Conservation (phyloP, 2,797 vertebrate species). For the Spondyliosoma cantharus region DNA sequence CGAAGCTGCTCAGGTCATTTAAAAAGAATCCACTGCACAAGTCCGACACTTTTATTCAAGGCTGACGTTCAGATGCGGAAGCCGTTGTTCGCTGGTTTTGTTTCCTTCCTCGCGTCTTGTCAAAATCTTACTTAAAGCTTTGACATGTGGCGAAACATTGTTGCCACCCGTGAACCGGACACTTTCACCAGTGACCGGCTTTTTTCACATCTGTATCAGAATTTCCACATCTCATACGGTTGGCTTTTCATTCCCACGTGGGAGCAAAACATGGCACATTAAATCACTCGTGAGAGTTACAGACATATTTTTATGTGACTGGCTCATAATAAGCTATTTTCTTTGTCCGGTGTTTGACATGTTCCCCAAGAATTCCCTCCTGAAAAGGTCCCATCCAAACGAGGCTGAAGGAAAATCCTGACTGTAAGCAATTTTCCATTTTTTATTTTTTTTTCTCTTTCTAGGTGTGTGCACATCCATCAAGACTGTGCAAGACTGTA, state of each 20-base stretch:
- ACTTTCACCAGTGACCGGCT: no score
- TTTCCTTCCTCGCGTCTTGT: background rate
- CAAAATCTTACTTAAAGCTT: no score
- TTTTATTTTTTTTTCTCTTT: background rate
- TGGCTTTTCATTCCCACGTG: no score
- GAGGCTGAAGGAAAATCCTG: background rate
- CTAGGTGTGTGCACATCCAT: slow-evolving; percentile 44
- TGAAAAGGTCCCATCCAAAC: background rate
- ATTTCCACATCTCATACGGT: no score
- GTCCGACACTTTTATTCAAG: background rate
- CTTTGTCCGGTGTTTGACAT: background rate
- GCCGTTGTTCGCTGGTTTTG: background rate
- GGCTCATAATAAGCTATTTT: background rate
- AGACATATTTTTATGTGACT: no score
- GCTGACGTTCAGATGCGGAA: background rate
- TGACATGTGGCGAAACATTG: no score
- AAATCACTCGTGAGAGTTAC: no score
- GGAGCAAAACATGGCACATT: no score
- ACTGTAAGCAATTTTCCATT: background rate
- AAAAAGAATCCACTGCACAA: background rate
- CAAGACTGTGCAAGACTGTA: slow-evolving; percentile 18
- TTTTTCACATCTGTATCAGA: no score
- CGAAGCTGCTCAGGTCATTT: slow-evolving; percentile 1
- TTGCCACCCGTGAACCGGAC: no score
- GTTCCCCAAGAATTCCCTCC: background rate